Evolutionary conservation across 53 echinoderm and acorn worm genomes (phyloP).

Genomic region (Paracentrotus lividus): DNA sequence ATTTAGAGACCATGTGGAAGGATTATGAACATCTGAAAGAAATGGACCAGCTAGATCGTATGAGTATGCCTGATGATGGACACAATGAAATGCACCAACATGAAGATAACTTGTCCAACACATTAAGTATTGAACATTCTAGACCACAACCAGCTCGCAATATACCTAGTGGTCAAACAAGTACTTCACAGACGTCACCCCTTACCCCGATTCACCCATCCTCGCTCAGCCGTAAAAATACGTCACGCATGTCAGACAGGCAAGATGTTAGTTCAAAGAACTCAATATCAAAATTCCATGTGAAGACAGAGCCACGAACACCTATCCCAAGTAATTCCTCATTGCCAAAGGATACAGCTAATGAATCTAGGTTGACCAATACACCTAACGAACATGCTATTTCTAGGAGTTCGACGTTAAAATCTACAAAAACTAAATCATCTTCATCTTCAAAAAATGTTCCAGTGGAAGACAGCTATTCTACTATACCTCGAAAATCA

Average conservation of each 20-base stretch:
- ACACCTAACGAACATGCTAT: too few relatives aligned
- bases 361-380: too few relatives aligned
- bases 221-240: too few relatives aligned
- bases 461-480: too few relatives aligned
- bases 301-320: not conserved
- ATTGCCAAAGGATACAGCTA: too few relatives aligned
- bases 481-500: too few relatives aligned
- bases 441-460: too few relatives aligned
- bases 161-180: not conserved
- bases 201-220: not conserved
- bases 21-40: constrained; percentile 21
- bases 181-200: not conserved
- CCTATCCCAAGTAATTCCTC: not conserved
- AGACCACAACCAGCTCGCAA: not conserved
- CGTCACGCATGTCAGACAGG: not conserved
- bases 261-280: too few relatives aligned
- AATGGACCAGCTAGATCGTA: not conserved
- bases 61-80: not conserved
- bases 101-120: not conserved
- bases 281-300: not conserved
- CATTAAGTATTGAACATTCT: not conserved
- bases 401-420: too few relatives aligned
- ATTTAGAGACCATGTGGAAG: constrained; percentile 24
- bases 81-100: not conserved
- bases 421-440: too few relatives aligned